Evolutionary conservation across 1,140 invertebrate genomes (phyloP).

Genomic region (Bombus confusus): DNA sequence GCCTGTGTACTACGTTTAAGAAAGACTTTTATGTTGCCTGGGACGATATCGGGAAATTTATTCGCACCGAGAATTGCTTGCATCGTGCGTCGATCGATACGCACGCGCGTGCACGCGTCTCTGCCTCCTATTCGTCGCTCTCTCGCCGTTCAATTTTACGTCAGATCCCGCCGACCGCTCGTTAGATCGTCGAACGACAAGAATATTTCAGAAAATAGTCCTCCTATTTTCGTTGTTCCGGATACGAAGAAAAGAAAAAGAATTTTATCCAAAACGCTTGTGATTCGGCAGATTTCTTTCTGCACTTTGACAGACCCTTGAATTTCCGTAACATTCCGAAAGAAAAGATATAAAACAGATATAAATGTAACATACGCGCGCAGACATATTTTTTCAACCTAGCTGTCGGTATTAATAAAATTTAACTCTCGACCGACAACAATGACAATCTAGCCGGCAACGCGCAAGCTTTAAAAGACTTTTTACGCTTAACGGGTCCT

Average conservation of each 20-base stretch:
- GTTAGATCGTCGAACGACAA: background rate
- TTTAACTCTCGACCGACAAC: too few relatives aligned
- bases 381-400: too few relatives aligned
- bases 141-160: background rate
- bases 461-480: background rate
- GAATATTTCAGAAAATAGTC: background rate
- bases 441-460: background rate
- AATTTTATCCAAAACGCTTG: background rate
- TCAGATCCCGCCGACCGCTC: background rate
- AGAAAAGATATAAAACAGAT: too few relatives aligned
- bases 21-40: constrained; percentile 42
- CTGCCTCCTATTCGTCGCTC: too few relatives aligned
- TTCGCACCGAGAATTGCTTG: constrained; percentile 34
- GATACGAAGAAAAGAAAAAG: too few relatives aligned
- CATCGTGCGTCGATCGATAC: constrained; percentile 36
- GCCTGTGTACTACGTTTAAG: constrained; percentile 35
- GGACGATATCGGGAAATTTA: constrained; percentile 45
- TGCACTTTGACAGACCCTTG: too few relatives aligned
- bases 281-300: too few relatives aligned
- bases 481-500: background rate
- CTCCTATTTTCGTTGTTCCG: background rate
- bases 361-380: too few relatives aligned
- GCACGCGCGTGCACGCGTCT: constrained; percentile 18
- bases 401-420: too few relatives aligned
- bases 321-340: fast-evolving